These are phyloP conservation scores for Scatophagus argus DNA, from an alignment of 2,113 vertebrate genomes.

Conservation along the genomic window DNA sequence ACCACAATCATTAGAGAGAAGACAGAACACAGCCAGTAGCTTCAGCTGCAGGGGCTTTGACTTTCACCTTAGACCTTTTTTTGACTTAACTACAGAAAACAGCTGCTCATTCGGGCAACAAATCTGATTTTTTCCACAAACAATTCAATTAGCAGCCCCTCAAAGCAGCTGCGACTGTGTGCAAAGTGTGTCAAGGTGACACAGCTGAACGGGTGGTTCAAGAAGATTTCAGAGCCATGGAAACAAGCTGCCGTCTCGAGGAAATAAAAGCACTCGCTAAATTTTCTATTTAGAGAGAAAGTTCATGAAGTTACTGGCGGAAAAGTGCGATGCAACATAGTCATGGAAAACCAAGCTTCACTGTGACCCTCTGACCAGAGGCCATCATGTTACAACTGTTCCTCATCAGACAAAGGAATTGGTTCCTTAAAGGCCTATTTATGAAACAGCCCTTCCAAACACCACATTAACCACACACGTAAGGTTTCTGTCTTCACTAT, in stretches of 20 bases:
- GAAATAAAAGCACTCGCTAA: constrained; percentile 12
- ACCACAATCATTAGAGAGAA: not conserved
- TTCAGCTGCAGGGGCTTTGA: constrained; percentile 40
- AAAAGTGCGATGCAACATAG: not conserved
- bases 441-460: not conserved
- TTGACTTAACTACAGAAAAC: constrained; percentile 57
- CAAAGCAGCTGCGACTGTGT: constrained; percentile 64
- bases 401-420: constrained; percentile 16
- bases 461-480: constrained; percentile 1
- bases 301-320: not conserved
- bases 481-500: constrained; percentile 46
- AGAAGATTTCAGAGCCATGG: constrained; percentile 54
- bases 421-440: constrained; percentile 40
- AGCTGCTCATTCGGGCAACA: constrained; percentile 64
- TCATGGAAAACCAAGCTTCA: not conserved
- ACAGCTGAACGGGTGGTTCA: constrained; percentile 49
- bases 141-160: constrained; percentile 74
- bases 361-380: constrained; percentile 22
- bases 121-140: constrained; percentile 68
- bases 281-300: not conserved
- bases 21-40: not conserved
- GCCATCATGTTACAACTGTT: constrained; percentile 13
- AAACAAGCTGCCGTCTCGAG: constrained; percentile 46
- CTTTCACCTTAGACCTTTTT: constrained; percentile 60
- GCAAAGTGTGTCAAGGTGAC: constrained; percentile 76